Percentiles rank a stretch among this genome's conserved stretches.
Evolutionary conservation across 2,888 invertebrate genomes (phyloP).

Genomic region (Tryphoninae sp.): DNA sequence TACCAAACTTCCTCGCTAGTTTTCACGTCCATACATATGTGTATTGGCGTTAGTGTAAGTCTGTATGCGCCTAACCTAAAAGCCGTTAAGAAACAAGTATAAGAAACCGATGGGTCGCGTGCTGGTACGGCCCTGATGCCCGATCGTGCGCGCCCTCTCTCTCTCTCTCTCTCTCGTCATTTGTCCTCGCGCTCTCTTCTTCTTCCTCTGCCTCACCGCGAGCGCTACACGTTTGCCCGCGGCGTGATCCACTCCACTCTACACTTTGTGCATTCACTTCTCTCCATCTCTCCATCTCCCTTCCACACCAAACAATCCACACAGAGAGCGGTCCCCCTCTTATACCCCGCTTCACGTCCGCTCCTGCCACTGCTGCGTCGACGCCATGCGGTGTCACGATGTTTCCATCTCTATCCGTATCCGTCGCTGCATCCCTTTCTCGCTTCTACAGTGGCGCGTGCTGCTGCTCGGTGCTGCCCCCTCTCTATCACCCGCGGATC

Average conservation of each 20-base stretch:
- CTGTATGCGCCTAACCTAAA: slow-evolving; percentile 36
- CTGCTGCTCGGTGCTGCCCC: slow-evolving; percentile 29
- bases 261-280: slow-evolving; percentile 55
- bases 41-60: neutral
- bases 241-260: slow-evolving; percentile 61
- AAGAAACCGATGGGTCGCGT: slow-evolving; percentile 56
- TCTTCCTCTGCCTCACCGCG: slow-evolving; percentile 52
- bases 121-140: slow-evolving; percentile 61
- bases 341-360: slow-evolving; percentile 45
- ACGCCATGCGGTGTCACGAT: slow-evolving; percentile 55
- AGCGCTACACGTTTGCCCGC: slow-evolving; percentile 41
- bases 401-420: slow-evolving; percentile 50
- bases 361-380: slow-evolving; percentile 51
- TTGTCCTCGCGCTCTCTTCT: slow-evolving; percentile 45
- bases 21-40: neutral
- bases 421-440: slow-evolving; percentile 55
- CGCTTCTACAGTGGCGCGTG: slow-evolving; percentile 61
- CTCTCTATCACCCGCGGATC: slow-evolving; percentile 27
- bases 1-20: neutral
- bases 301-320: slow-evolving; percentile 55
- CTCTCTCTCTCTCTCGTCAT: slow-evolving; percentile 29
- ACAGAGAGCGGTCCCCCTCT: slow-evolving; percentile 66
- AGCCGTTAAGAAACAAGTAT: slow-evolving; percentile 40
- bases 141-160: slow-evolving; percentile 30
- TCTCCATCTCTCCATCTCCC: slow-evolving; percentile 62